These are phyloP conservation scores for Andrena praecox DNA, from an alignment of 2,888 invertebrate genomes.

Conservation along the genomic window DNA sequence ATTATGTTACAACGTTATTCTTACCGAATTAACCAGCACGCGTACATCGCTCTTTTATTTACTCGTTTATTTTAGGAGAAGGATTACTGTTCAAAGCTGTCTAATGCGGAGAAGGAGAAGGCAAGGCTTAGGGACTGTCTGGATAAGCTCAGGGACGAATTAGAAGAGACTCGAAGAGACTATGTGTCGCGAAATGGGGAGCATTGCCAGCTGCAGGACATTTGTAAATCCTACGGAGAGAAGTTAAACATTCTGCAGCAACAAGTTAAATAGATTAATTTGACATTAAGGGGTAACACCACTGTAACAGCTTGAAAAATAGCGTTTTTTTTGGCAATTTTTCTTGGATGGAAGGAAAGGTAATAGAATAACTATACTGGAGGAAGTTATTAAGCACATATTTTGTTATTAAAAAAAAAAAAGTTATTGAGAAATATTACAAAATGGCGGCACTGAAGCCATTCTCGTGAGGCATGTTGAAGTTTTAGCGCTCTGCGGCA, in stretches of 20 bases:
- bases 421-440: no score
- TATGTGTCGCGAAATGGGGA: constrained; percentile 65
- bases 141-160: constrained; percentile 70
- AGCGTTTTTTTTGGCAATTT: no score
- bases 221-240: constrained; percentile 60
- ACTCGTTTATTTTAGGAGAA: constrained; percentile 68
- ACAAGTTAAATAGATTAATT: constrained; percentile 54
- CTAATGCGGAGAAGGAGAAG: constrained; percentile 66
- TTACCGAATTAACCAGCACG: not conserved
- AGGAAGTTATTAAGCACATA: no score
- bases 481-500: no score
- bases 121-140: constrained; percentile 60
- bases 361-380: no score
- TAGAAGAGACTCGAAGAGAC: constrained; percentile 69
- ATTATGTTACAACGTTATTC: constrained; percentile 7
- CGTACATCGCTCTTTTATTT: not conserved
- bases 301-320: no score
- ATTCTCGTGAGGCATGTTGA: no score
- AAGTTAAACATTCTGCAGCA: constrained; percentile 68
- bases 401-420: no score
- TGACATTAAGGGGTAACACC: no score
- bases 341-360: no score
- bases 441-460: no score
- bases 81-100: constrained; percentile 68
- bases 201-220: constrained; percentile 68